Base-by-base conservation (phyloP, 2,888 invertebrate species). In the Corbicula japonica region DNA sequence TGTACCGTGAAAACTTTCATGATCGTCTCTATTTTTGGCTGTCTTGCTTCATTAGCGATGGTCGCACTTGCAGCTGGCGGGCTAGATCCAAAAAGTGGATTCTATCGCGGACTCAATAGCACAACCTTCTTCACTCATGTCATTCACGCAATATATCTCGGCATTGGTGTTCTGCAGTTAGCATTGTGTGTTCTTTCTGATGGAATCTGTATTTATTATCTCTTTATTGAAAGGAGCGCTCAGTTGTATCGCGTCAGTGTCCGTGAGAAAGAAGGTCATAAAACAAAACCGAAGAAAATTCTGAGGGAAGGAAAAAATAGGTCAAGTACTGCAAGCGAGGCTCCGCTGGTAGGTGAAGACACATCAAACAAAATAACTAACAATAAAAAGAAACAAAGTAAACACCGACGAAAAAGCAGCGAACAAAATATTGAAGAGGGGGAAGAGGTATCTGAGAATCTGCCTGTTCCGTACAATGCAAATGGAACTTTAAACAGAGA, bases 61-160 rank as follows among this genome's bases (percentile, higher is more conserved):
- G 58, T 89, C 2, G 88, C 89, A 41, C 71, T 91, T 34, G 89
- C 91, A 21, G 85, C 86, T 38, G 90, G 89, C 38, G 91, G 90
- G 30, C 72, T 91, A 50, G 86, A 89, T 63, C 78, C 78, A 21
- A 78, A 70, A 21, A 91, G 90, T 80, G 85, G 84, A 2, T 90
- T 91, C 70, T 91, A 90, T 62, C 54, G 76, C 1, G 71, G 85
- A 28, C 71, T 34, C 15, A 52, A 65, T 23, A 26, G 48, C 21
- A 62, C 65, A 21, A 48, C 84, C 38, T 72, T 84, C 18, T 77
- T 86, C 54, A 89, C 89, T 8, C 72, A 85, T 15, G 78, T 88
- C 23, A 80, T 89, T 23, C 89, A 91, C 83, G 87, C 86, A 2
- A 83, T 85, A 23, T 81, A 86, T 18, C 80, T 90, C 5, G 87